Evolutionary conservation across 2,888 invertebrate species (phyloP).

Genomic region (Lutraria lutraria): DNA sequence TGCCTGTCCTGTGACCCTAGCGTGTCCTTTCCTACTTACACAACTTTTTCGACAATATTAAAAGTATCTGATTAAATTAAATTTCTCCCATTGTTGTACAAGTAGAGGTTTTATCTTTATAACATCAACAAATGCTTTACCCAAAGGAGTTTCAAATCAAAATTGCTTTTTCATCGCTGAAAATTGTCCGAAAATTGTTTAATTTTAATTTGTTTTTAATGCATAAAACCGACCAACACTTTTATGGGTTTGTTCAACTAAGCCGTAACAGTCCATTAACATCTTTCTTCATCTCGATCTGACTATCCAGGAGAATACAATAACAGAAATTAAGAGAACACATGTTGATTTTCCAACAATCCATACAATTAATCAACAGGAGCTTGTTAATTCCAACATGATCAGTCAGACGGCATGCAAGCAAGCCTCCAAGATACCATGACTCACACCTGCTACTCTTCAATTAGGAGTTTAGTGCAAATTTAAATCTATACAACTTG

Average conservation of each 20-base stretch:
- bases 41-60: conserved; percentile 32
- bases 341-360: conserved; percentile 10
- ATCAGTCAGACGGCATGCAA: conserved; percentile 5
- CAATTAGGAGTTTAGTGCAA: conserved; percentile 9
- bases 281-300: not conserved
- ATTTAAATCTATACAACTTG: not conserved
- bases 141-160: not conserved
- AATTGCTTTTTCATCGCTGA: not conserved
- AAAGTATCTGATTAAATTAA: conserved; percentile 14
- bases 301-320: not conserved
- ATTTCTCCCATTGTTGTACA: conserved; percentile 23
- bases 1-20: conserved; percentile 20
- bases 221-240: conserved; percentile 6
- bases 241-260: not conserved
- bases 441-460: conserved; percentile 31
- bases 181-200: not conserved
- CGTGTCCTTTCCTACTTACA: conserved; percentile 27
- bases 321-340: not conserved
- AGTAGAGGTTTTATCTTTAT: conserved; percentile 9
- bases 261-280: not conserved
- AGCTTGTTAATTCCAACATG: conserved; percentile 2
- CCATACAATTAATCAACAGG: conserved; percentile 11
- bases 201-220: conserved; percentile 11
- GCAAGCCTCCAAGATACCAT: conserved; percentile 27
- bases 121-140: not conserved